Evolutionary conservation across 2,888 invertebrate species (phyloP).

Genomic region (Mesoligia furuncula): DNA sequence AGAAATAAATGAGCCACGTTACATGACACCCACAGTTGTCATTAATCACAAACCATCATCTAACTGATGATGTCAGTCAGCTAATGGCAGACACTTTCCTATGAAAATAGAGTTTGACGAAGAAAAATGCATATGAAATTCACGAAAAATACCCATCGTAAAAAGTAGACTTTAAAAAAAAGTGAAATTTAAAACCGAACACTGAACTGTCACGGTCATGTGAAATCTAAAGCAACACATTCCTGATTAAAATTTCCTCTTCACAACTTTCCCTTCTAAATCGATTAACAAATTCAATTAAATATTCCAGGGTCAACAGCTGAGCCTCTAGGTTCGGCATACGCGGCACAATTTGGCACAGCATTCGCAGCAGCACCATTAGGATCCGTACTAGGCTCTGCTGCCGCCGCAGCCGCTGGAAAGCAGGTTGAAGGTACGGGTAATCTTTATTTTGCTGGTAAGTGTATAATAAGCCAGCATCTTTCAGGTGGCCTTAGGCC

Average conservation of each 20-base stretch:
- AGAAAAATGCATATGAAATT: conserved; percentile 1
- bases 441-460: conserved; percentile 60
- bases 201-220: not conserved
- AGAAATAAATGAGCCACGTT: conserved; percentile 31
- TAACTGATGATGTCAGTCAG: conserved; percentile 23
- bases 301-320: conserved; percentile 89
- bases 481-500: conserved; percentile 47
- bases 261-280: not conserved
- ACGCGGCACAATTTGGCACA: conserved; percentile 92
- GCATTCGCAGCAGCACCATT: conserved; percentile 92
- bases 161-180: not conserved
- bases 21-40: conserved; percentile 34
- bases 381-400: conserved; percentile 92
- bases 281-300: conserved; percentile 17
- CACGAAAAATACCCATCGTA: not conserved
- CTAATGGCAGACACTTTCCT: conserved; percentile 21
- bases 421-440: conserved; percentile 97
- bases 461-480: conserved; percentile 60
- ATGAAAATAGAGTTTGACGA: conserved; percentile 21
- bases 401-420: conserved; percentile 95
- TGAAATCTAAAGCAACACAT: conserved; percentile 9
- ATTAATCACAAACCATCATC: conserved; percentile 46
- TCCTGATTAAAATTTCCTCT: conserved; percentile 12
- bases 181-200: not conserved
- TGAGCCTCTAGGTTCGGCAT: conserved; percentile 91